These are phyloP conservation scores for Ligdia adustata DNA, from an alignment of 2,888 invertebrate genomes.

Conservation along the genomic window DNA sequence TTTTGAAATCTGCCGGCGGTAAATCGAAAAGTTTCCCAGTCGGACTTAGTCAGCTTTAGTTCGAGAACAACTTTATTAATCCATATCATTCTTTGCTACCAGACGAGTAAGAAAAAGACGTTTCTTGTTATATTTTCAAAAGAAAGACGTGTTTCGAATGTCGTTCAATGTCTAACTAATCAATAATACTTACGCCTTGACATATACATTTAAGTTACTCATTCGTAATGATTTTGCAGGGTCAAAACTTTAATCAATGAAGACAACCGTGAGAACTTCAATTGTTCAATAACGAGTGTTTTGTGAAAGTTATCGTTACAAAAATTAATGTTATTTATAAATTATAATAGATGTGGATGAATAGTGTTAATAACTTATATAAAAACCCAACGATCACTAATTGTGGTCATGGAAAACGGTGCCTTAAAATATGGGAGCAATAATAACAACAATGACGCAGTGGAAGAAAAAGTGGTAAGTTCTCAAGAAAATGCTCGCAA, in stretches of 20 bases:
- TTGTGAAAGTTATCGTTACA: slow-evolving; percentile 15
- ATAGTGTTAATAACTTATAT: slow-evolving; percentile 55
- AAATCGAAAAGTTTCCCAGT: slow-evolving; percentile 6
- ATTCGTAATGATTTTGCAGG: slow-evolving; percentile 16
- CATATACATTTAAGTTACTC: slow-evolving; percentile 20
- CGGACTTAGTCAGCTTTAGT: too few relatives aligned
- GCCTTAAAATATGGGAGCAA: slow-evolving; percentile 85
- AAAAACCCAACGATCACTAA: slow-evolving; percentile 69
- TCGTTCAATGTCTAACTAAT: background rate
- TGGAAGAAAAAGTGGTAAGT: slow-evolving; percentile 81
- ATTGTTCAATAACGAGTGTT: slow-evolving; percentile 13
- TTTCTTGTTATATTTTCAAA: background rate
- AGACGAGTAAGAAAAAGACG: too few relatives aligned
- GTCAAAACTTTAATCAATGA: slow-evolving; percentile 3
- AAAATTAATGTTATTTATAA: slow-evolving; percentile 31
- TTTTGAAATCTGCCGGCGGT: slow-evolving; percentile 11
- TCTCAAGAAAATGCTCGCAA: background rate
- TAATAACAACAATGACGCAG: slow-evolving; percentile 80
- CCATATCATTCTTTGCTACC: too few relatives aligned
- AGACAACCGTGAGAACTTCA: background rate
- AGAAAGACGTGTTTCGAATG: background rate
- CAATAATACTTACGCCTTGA: slow-evolving; percentile 6
- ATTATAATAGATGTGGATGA: slow-evolving; percentile 50
- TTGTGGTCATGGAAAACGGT: slow-evolving; percentile 84
- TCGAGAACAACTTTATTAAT: background rate